Base-by-base conservation (phyloP, 2,797 vertebrate genomes). In the Channa striata region DNA sequence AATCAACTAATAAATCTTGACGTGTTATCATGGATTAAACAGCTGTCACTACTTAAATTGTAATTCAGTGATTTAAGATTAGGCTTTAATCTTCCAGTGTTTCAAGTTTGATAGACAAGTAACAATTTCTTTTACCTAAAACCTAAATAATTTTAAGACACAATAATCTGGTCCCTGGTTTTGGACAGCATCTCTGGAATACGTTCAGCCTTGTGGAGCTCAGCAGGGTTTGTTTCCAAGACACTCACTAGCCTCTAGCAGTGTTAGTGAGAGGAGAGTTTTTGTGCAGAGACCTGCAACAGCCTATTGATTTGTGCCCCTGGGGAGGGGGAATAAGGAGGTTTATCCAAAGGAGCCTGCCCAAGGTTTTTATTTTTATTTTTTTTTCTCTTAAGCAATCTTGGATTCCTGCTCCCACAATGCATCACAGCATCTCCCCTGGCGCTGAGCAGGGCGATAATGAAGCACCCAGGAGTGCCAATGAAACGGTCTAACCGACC, bases 261-360 rank as follows among this genome's bases (percentile, higher is more conserved):
- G 23, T 2, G 20, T 51, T 65, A 72, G 60, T 53, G 36, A 66
- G 48, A 57, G 30, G 13, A 39, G 64, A 61, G 61, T 25, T 86
- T 82, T 52, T 81, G 71, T 78, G 70, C 82, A 81, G 71, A 76
- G 59, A 62, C 68, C 87, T 86, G 83, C 88, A 92, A 89, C 90
- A 91, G 68, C 66, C 58, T 93, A 92, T 91, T 77, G 91, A 93
- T 91, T 70, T 79, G 72, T 58, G 52, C 80, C 91, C 84, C 66
- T 77, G 73, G 89, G 81, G 78, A 78, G 75, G 82, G 83, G 85
- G 83, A 86, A 78, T 68, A 52, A 68, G 58, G 59, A 72, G 82
- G 66, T 85, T 88, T 86, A 74, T 89, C 84, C 5, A 56, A 68
- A 87, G 58, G 63, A 80, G 74, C 63, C 68, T 37, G 67, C 59